Base-by-base conservation (phyloP, 2,797 vertebrate species). In the Hyperoplus immaculatus region DNA sequence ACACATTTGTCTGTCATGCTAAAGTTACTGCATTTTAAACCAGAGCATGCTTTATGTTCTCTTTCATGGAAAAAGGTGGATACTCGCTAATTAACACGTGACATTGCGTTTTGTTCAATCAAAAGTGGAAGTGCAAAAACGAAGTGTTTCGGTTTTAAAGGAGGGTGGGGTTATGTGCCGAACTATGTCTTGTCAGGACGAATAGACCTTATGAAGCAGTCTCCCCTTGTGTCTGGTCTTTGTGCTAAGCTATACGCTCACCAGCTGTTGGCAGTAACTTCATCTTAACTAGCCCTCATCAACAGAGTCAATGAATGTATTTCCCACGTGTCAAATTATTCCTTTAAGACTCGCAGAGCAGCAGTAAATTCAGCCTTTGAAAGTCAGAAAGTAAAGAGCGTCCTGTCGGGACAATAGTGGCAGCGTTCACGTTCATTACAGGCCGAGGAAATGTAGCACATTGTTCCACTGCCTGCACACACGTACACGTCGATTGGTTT, bases 401-500 rank as follows among this genome's bases (percentile, higher is more conserved):
- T 72, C 59, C 1, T 65, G 12, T 73, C 61, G 12, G 42, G 47
- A 89, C 55, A 77, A 67, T n/a, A 69, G 29, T 51, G 18, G 29
- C 55, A 49, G 56, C 49, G 57, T 57, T 62, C 16, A 70, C 29
- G 57, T 45, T 71, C 41, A 69, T 75, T 55, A 59, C 8, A 41
- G 67, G 56, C 2, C 21, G 16, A 82, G 88, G 88, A 91, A 92
- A 87, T 72, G 2, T 72, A 64, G 53, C 50, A 54, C 51, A 88
- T 89, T 88, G 87, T 90, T 84, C 85, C 51, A 14, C 3, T 42
- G 12, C 43, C 45, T 41, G 47, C 1, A 1, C 13, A 69, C 51
- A 59, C 46, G 49, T 84, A 39, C 75, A 76, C 49, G 47, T 71
- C 85, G 59, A 94, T 80, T 46, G 9, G 8, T 82, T 92, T 91